Percentiles rank a stretch among this genome's conserved stretches.
Conservation (phyloP, 2,113 vertebrate genomes). For the Nothoprocta perdicaria region DNA sequence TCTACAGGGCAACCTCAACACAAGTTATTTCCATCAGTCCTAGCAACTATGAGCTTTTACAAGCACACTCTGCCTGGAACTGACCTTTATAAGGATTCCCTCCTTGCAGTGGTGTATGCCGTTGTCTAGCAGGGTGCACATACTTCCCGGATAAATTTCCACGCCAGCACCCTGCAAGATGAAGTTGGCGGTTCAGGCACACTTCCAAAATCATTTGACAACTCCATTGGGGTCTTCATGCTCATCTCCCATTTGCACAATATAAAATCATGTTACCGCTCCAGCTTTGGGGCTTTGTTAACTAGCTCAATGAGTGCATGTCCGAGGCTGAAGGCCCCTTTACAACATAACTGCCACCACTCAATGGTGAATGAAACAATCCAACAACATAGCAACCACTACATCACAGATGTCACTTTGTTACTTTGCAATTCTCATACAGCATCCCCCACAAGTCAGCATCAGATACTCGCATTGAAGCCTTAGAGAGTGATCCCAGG, state of each 20-base stretch:
- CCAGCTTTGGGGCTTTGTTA: neutral
- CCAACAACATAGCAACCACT: neutral
- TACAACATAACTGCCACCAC: neutral
- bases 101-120: constrained; percentile 97
- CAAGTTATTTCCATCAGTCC: neutral
- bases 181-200: neutral
- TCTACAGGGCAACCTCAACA: neutral
- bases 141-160: constrained; percentile 94
- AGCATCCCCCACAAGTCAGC: neutral
- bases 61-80: neutral
- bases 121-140: constrained; percentile 85
- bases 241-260: neutral
- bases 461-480: neutral
- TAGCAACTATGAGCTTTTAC: neutral
- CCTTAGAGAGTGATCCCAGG: neutral
- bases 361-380: neutral
- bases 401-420: neutral
- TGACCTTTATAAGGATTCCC: constrained; percentile 95
- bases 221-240: neutral
- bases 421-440: neutral
- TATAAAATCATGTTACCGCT: neutral
- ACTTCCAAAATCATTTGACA: neutral
- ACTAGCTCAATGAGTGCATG: neutral
- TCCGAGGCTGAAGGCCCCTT: neutral
- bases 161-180: constrained; percentile 89